Conservation (phyloP, 2,797 vertebrate genomes). For the Poeciliopsis turneri region DNA sequence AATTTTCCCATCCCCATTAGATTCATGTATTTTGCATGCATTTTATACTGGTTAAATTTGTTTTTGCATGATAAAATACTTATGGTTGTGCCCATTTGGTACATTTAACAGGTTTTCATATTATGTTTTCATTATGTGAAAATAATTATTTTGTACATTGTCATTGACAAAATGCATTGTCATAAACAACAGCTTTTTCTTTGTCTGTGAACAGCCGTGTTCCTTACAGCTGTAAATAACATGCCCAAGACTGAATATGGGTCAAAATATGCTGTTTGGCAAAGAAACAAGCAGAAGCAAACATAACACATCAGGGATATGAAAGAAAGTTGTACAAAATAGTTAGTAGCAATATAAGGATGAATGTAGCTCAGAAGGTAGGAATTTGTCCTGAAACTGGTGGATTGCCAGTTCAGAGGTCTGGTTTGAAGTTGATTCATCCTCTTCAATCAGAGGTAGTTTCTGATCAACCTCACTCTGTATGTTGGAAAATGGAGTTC, state of each 20-base stretch:
- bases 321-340: not conserved
- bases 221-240: not conserved
- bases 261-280: not conserved
- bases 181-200: not conserved
- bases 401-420: not conserved
- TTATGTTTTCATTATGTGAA: not conserved
- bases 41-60: not conserved
- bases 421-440: not conserved
- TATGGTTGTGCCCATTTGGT: not conserved
- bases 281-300: not conserved
- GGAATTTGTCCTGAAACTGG: not conserved
- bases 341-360: not conserved
- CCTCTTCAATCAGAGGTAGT: not conserved
- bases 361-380: not conserved
- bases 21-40: conserved; percentile 40
- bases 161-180: not conserved
- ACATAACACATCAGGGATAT: not conserved
- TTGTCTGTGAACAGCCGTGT: not conserved
- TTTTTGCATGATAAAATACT: not conserved
- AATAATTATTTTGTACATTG: not conserved
- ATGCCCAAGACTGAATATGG: not conserved
- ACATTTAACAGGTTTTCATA: not conserved
- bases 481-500: not conserved
- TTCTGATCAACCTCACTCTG: not conserved
- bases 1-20: conserved; percentile 18